Percentiles rank a stretch among this genome's conserved stretches.
Conservation (phyloP, 2,888 invertebrate species). For the Plebejus melissa region DNA sequence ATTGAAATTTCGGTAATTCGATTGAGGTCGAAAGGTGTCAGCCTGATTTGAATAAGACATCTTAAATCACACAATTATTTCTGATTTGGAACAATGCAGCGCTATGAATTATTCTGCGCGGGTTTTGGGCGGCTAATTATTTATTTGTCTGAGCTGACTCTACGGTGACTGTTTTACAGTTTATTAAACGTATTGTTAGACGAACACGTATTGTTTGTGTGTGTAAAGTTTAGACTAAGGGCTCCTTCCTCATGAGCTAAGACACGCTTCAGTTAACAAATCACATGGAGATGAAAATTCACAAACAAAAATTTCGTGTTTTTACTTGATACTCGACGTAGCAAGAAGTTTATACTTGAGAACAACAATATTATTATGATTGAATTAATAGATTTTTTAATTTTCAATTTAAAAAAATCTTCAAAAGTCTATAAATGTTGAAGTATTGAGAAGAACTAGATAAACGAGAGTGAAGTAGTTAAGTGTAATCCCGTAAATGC, state of each 20-base stretch:
- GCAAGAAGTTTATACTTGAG: too few species aligned
- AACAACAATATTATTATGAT: too few species aligned
- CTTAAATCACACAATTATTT: slow-evolving; percentile 52
- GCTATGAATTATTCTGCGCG: neutral
- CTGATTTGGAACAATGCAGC: slow-evolving; percentile 12
- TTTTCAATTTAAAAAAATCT: too few species aligned
- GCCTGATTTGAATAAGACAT: slow-evolving; percentile 73
- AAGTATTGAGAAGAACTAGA: neutral
- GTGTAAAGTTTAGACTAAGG: too few species aligned
- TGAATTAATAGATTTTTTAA: too few species aligned
- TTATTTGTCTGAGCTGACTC: neutral
- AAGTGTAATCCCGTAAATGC: slow-evolving; percentile 21
- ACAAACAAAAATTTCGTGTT: too few species aligned
- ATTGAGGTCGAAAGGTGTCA: slow-evolving; percentile 65
- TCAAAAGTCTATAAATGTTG: too few species aligned
- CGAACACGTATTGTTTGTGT: too few species aligned
- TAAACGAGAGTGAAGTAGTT: neutral
- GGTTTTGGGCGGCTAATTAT: slow-evolving; percentile 3
- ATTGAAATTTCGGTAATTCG: slow-evolving; percentile 74
- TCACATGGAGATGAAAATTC: too few species aligned
- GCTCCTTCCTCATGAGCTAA: too few species aligned
- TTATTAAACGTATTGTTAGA: neutral
- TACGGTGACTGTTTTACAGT: neutral
- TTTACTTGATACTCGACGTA: too few species aligned
- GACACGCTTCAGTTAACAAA: too few species aligned